Evolutionary conservation across 92 coral and sea anemone species (phyloP), one percentile per base, ranked within the genome.

Genomic region (Chrysogorgia sp.): DNA sequence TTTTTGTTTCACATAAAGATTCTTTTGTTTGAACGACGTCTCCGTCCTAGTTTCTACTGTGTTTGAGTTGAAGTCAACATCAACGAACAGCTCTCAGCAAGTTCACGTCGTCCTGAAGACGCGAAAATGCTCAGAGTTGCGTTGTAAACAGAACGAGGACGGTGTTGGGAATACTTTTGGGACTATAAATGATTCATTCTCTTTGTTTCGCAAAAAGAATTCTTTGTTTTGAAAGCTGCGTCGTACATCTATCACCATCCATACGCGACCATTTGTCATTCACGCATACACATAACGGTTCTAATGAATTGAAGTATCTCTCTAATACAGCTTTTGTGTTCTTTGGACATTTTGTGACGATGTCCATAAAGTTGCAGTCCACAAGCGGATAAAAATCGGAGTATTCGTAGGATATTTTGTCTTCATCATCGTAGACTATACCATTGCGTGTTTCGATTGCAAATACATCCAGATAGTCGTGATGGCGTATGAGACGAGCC

Each of bases 361-460:
- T 26, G 0, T 90, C 92, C 90, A 91, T 85, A 53, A 91, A 89
- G 66, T 13, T 63, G 60, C 96, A 91, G 19, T 87, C 70, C 58
- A 75, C 75, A 8, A 87, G 82, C 34, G 96, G 92, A 68, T 65
- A 91, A 69, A 91, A 83, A 40, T 91, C 92, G 2, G 53, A 47
- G n/a, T 47, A 47, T 47, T 47, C n/a, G 15, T 47, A 47, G 2
- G 53, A 47, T 2, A n/a, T n/a, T 7, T 47, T 12, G n/a, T 15
- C 10, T 7, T 47, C n/a, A 15, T 47, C 53, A n/a, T 47, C 53
- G 53, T 47, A 47, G 53, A 47, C 53, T 2, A 47, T 2, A 15
- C 53, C 53, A 7, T 47, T 6, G 7, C 53, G 53, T 47, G 53
- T 47, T 6, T 47, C 53, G 2, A 47, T n/a, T 2, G 53, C 53